Base-by-base conservation (phyloP, 2,113 vertebrate genomes). In the Pionites leucogaster region DNA sequence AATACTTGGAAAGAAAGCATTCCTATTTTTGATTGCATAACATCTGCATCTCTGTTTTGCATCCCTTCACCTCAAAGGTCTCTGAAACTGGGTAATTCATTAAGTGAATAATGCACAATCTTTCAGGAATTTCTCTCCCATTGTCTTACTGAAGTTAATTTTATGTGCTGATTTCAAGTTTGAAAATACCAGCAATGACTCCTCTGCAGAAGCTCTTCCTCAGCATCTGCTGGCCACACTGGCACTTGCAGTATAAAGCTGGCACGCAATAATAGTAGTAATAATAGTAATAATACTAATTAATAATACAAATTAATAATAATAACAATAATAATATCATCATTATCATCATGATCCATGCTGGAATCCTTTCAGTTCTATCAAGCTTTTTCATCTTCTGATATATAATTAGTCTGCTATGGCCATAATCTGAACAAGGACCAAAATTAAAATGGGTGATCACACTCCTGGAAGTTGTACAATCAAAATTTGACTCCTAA, bases 161-260 rank as follows among this genome's bases (percentile, higher is more conserved):
- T 39, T 31, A 27, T 11, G 11, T 8, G 13, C 3, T n/a, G 9
- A 39, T 76, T 50, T 88, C 64, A 76, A 25, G 8, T 67, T 41
- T 80, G 59, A 67, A n/a, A 82, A 71, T 13, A 76, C 12, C 19
- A 84, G 33, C 17, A 81, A 47, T 13, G n/a, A 17, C 31, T 7
- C 8, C 13, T 70, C 84, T 84, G 29, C 31, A 47, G 13, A 86
- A 65, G 88, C 55, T 94, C 86, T 97, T 59, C 47, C 42, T 62
- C 24, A 64, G 88, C 95, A 95, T 84, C 97, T 97, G 33, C 79
- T 97, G 97, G 94, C 28, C 84, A 63, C 65, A 37, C 7, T 20
- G 52, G 15, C 27, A 57, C 15, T 87, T 88, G 41, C 64, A 59
- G 41, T 37, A n/a, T 63, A 52, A 90, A 50, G 8, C 25, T 63